Conservation (phyloP, 92 coral and sea anemone species). For the Desmophyllum pertusum region DNA sequence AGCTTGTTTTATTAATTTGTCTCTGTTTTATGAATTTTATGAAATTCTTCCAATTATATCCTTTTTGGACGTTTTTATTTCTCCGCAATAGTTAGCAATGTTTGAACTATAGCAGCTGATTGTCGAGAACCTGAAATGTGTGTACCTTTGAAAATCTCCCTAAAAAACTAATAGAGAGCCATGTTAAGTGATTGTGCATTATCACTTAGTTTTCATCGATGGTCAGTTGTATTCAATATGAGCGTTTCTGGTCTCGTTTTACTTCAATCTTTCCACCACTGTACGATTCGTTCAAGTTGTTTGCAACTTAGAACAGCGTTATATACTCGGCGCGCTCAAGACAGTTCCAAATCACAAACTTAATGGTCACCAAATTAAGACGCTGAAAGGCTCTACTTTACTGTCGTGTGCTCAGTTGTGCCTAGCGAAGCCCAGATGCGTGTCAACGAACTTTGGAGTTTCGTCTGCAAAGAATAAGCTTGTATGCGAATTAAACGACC, state of each 20-base stretch:
- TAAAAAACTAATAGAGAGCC: neutral
- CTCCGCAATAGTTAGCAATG: neutral
- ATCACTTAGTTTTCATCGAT: neutral
- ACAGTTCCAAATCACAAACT: conserved; percentile 5
- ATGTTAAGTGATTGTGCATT: neutral
- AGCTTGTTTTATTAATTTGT: no score
- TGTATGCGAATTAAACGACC: conserved; percentile 36
- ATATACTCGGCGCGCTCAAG: conserved; percentile 13
- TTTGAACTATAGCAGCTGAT: neutral
- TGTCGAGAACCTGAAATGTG: neutral
- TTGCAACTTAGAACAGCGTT: conserved; percentile 28
- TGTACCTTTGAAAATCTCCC: neutral
- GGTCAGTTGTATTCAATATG: neutral
- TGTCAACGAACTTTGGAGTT: conserved; percentile 41
- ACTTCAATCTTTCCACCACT: neutral
- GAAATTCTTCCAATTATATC: no score
- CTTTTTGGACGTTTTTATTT: neutral
- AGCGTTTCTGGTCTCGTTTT: neutral
- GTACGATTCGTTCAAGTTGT: no score
- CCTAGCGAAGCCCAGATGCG: conserved; percentile 17
- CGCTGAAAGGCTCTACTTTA: neutral
- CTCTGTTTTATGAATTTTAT: no score
- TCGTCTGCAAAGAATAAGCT: neutral
- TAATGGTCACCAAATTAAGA: conserved; percentile 29
- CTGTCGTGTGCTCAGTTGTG: conserved; percentile 40